Evolutionary conservation across 1,140 invertebrate genomes (phyloP), one percentile per base, ranked within the genome.

Genomic region (Macrotrachela quadricornifera): DNA sequence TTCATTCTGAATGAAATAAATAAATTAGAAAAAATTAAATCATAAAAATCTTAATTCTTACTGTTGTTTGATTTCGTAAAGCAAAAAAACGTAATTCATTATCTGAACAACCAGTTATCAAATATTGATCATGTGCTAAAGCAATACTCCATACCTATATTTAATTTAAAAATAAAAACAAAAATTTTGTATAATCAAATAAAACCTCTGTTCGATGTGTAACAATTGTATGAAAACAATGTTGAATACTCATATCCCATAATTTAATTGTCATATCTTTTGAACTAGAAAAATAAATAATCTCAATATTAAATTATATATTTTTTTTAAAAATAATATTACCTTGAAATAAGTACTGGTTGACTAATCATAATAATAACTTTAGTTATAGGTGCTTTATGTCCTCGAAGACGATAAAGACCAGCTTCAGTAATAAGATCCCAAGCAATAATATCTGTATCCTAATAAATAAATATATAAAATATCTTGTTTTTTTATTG

Each of bases 211-310:
- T 71, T 46, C 67, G 59, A 59, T 75, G 74, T 42, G 70, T 71
- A 44, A 73, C 67, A 16, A 97, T 70, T 10, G 92, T 97, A 66
- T 85, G 83, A 61, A 96, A 96, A 68, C 91, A 95, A 63, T 88
- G 83, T 61, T 90, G 81, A 18, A 82, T 91, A 57, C 83, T 79
- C 50, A 96, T 69, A 72, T 96, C 85, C 91, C 91, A 97, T 65
- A 97, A 90, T 65, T 96, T 96, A 0, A 97, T 76, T 66, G 84
- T 84, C 14, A 82, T 82, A 67, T 99, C 92, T 68, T 86, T 91
- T 2, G 87, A 41, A 18, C 18, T 38, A 42, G 10, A 14, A 4
- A 3, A 42, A 10, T 40, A 40, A 40, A 40, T 40, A 30, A 30
- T 30, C 8, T 30, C 8, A 2, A 30, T 30, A 30, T 30, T 2